phyloP scores from a whole-genome alignment of 2,113 vertebrate species.

The Cardinalis cardinalis region DNA sequence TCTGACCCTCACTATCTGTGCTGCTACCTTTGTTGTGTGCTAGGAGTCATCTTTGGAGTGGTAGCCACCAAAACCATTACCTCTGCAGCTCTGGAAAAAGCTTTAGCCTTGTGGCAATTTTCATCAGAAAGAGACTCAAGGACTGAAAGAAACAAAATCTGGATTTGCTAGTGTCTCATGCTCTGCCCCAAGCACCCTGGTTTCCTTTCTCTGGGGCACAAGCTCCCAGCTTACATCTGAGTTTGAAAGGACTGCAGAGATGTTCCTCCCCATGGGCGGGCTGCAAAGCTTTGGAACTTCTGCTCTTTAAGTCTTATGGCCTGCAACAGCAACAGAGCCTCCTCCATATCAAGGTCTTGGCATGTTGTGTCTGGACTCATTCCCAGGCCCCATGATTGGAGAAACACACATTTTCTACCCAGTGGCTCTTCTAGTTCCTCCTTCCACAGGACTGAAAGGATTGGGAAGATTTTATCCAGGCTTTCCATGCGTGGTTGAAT shows the following conservation, averaged over 20 bases:
- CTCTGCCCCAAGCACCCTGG: neutral
- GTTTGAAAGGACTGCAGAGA: neutral
- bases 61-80: neutral
- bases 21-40: neutral
- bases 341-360: neutral
- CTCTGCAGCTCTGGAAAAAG: neutral
- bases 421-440: neutral
- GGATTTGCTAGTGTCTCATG: neutral
- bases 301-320: neutral
- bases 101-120: neutral
- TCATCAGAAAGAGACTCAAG: neutral
- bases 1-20: fast-evolving
- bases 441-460: neutral
- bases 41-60: neutral
- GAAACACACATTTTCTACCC: neutral
- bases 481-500: neutral
- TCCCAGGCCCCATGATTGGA: neutral
- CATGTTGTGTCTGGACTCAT: neutral
- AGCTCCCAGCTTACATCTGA: neutral
- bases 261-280: neutral
- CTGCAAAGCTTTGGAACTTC: neutral
- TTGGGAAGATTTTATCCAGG: slow-evolving; percentile 20
- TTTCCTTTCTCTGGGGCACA: neutral
- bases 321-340: neutral
- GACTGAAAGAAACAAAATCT: neutral